Evolutionary conservation across 2,113 vertebrate species (phyloP), one percentile per base, ranked within the genome.

Genomic region (Blennius ocellaris): DNA sequence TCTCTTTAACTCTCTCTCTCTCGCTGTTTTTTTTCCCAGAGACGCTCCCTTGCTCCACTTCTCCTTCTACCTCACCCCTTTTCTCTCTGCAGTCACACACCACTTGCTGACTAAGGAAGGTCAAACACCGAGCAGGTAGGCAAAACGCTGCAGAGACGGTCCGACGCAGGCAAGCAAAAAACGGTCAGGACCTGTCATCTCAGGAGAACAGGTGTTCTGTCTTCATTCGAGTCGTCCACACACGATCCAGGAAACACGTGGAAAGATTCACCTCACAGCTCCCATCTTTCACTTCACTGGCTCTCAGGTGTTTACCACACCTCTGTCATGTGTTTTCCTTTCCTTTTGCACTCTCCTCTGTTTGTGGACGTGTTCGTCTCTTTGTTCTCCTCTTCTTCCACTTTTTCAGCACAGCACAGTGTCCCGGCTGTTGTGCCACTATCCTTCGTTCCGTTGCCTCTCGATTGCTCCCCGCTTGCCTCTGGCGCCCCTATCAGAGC

Each of bases 91-190:
- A 89, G 85, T 89, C 85, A 45, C 74, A 64, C 76, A 54, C 69
- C 60, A 79, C 62, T 39, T 84, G 88, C 90, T 90, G 88, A 90
- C 87, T 92, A 80, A 88, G 87, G 88, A 92, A 93, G 90, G 92
- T 91, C 92, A 92, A 80, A 87, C 69, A 21, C 37, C 38, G 79
- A 71, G 80, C 82, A 89, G 73, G 75, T 85, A 72, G 44, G 40
- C 60, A 75, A 76, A 74, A 81, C 68, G 83, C 84, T 85, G 82
- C 79, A 87, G 82, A 80, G 76, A 84, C 54, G 6, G 49, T 52
- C 53, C 36, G 7, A 65, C 44, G 41, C 36, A 64, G 39, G 8
- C 55, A 10, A 39, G 48, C 74, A 44, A 11, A 48, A 58, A 68
- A 55, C 77, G 70, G 78, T 62, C 71, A 81, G 54, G 39, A 15